These are phyloP conservation scores for Osmerus eperlanus DNA, from an alignment of 2,113 vertebrate species.

Conservation along the genomic window DNA sequence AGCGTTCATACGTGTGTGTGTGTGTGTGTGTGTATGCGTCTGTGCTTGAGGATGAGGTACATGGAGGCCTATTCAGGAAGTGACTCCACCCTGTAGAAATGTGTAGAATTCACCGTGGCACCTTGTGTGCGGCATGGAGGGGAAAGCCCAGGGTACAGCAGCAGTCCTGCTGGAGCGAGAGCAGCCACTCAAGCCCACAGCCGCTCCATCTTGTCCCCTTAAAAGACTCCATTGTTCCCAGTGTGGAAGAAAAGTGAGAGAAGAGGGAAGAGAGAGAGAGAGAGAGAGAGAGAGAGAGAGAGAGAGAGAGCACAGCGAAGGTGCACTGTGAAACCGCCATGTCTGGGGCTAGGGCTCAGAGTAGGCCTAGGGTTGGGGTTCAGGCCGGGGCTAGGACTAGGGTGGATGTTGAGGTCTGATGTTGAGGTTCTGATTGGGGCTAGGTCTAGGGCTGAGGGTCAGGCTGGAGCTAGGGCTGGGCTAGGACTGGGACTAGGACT, in stretches of 20 bases:
- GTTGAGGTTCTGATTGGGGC: too few species aligned
- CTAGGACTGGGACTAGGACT: too few species aligned
- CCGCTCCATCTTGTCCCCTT: conserved; percentile 54
- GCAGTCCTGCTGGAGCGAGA: conserved; percentile 1
- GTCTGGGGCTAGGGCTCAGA: too few species aligned
- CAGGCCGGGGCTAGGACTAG: too few species aligned
- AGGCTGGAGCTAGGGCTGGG: too few species aligned
- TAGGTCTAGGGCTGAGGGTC: too few species aligned
- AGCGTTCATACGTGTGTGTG: not conserved
- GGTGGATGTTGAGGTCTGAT: too few species aligned
- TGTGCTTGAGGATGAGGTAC: not conserved
- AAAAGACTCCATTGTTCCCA: conserved; percentile 70
- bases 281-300: conserved; percentile 19
- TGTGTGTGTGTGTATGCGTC: not conserved
- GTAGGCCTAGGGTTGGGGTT: too few species aligned
- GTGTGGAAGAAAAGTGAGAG: not conserved
- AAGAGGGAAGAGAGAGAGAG: conserved; percentile 39
- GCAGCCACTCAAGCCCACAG: conserved; percentile 29
- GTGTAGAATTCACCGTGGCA: conserved; percentile 48
- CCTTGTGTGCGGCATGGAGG: not conserved
- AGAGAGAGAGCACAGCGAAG: conserved; percentile 31
- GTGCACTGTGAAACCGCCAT: too few species aligned
- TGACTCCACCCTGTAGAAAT: conserved; percentile 61
- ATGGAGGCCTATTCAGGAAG: conserved; percentile 63
- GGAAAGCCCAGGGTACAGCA: not conserved